Base-by-base conservation (phyloP, 2,888 invertebrate species). In the Alentia gelatinosa region DNA sequence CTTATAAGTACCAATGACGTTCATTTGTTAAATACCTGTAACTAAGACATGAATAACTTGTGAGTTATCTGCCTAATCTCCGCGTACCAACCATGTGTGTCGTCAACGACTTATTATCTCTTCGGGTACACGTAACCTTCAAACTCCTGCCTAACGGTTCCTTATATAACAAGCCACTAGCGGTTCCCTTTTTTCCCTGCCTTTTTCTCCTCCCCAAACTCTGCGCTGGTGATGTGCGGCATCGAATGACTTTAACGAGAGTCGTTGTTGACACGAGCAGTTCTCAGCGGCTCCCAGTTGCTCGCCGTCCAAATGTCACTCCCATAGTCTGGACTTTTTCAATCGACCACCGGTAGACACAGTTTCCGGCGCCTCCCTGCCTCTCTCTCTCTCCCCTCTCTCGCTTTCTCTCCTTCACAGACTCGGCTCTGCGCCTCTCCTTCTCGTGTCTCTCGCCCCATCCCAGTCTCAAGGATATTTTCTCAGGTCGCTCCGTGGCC, bases 301-400 rank as follows among this genome's bases (percentile, higher is more conserved):
- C 68, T 79, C 37, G 7, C 79, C 37, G 39, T 39, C 79, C 79
- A 79, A 79, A 79, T 79, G 79, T 79, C 79, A 79, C 79, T 79
- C 23, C 12, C 39, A 15, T 35, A 39, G 79, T 79, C 79, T 79
- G 79, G 79, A 37, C 79, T 79, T 79, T 79, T 79, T 79, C 79
- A 9, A 19, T 37, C 79, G 23, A 39, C 35, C 79, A 39, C 79
- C 79, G 79, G 79, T 39, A 79, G 79, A 79, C 79, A 39, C 79
- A 3, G 26, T 26, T 79, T 37, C 79, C 79, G 79, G 79, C 19
- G 23, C 56, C 19, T 56, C 19, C 56, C 19, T 19, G n/a, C n/a
- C n/a, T n/a, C n/a, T n/a, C n/a, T 12, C 56, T 5, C 56, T 56
- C 9, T 19, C 19, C 19, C 56, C 19, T 56, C 56, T 5, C 3